These are phyloP conservation scores for Odontophorus gujanensis DNA, from an alignment of 2,113 vertebrate species.

Conservation along the genomic window DNA sequence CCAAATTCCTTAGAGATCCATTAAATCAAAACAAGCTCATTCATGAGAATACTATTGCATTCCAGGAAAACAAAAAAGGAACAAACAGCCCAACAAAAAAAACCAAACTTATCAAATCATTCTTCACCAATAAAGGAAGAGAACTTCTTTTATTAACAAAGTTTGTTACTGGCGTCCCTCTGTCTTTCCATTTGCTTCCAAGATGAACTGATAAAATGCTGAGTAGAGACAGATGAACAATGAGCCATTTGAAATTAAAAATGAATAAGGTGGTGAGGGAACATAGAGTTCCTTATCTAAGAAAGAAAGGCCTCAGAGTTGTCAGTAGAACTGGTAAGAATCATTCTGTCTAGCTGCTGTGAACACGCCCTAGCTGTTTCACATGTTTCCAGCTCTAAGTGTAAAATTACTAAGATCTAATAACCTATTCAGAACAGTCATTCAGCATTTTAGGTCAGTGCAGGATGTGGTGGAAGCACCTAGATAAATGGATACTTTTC, in stretches of 20 bases:
- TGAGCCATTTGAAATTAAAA: neutral
- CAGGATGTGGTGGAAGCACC: neutral
- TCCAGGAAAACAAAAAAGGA: neutral
- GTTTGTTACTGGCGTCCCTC: neutral
- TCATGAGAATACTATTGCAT: neutral
- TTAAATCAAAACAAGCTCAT: neutral
- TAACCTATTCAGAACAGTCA: neutral
- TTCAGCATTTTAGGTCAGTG: neutral
- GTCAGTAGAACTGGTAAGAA: neutral
- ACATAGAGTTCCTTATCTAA: neutral
- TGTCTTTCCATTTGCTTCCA: neutral
- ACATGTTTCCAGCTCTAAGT: neutral
- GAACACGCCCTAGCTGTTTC: neutral
- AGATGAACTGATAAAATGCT: neutral
- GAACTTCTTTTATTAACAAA: neutral
- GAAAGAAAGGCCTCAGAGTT: neutral
- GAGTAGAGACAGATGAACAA: neutral
- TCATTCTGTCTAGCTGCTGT: neutral
- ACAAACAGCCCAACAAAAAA: neutral
- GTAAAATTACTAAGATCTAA: neutral
- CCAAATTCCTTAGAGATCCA: neutral
- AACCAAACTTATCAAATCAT: neutral
- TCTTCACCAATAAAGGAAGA: neutral
- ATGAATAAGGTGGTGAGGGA: neutral
- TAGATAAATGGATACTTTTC: neutral